phyloP scores from a whole-genome alignment of 2,888 invertebrate genomes.

The Hyles lineata region DNA sequence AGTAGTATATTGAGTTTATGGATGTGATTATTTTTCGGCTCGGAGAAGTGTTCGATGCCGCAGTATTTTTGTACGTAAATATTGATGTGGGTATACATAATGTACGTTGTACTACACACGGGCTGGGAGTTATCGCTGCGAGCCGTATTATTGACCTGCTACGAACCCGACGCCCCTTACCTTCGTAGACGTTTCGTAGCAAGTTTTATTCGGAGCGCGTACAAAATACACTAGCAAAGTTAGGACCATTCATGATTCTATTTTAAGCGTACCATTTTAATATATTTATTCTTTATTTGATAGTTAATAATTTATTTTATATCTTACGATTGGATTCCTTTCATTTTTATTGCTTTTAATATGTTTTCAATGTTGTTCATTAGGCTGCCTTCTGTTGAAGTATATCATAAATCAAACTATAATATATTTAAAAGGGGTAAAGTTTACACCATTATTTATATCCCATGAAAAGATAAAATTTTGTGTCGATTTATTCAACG shows the following conservation, averaged over 20 bases:
- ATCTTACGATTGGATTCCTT: not conserved
- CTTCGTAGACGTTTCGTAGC: constrained; percentile 1
- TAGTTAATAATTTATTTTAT: not conserved
- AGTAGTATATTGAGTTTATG: not conserved
- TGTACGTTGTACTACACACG: not conserved
- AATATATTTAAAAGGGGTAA: too few relatives aligned
- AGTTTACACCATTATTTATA: too few relatives aligned
- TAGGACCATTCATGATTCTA: constrained; percentile 20
- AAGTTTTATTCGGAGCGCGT: constrained; percentile 39
- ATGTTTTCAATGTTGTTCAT: too few relatives aligned
- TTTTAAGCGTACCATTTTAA: constrained; percentile 7
- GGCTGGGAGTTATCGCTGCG: not conserved
- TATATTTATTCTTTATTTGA: not conserved
- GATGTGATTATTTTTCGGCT: not conserved
- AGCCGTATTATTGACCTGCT: constrained; percentile 12
- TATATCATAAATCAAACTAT: too few relatives aligned
- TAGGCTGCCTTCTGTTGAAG: too few relatives aligned
- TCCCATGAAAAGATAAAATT: too few relatives aligned
- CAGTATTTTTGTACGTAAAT: constrained; percentile 6
- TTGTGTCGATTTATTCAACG: too few relatives aligned
- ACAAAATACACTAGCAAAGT: constrained; percentile 38
- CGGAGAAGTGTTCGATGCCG: not conserved
- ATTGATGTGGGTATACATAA: constrained; percentile 10
- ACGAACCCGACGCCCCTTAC: not conserved
- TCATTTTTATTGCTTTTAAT: too few relatives aligned